These are phyloP conservation scores for Drosophila formosana DNA, from an alignment of 2,888 invertebrate genomes.

Conservation along the genomic window DNA sequence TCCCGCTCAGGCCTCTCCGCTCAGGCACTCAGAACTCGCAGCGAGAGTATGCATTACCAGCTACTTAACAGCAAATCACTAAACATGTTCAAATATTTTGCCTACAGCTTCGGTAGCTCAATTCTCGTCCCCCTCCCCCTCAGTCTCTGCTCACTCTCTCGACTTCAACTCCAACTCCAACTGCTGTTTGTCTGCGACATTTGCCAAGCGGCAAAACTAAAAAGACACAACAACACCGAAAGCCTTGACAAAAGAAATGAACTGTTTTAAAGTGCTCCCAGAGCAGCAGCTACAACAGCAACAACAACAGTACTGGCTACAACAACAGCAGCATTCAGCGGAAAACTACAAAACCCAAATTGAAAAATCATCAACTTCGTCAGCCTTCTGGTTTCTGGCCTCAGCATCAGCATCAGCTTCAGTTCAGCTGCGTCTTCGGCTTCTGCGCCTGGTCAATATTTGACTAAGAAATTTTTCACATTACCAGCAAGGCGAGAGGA, in stretches of 20 bases:
- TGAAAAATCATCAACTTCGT: conserved; percentile 76
- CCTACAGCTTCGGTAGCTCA: conserved; percentile 65
- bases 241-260: conserved; percentile 81
- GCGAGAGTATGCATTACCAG: conserved; percentile 65
- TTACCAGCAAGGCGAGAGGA: conserved; percentile 71
- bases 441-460: conserved; percentile 77
- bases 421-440: conserved; percentile 28
- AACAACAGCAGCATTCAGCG: conserved; percentile 52
- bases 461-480: conserved; percentile 83
- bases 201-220: conserved; percentile 73
- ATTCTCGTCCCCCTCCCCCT: conserved; percentile 25
- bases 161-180: neutral
- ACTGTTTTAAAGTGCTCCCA: conserved; percentile 80
- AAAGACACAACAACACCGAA: conserved; percentile 46
- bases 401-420: conserved; percentile 14
- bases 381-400: conserved; percentile 45
- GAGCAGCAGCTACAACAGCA: conserved; percentile 34
- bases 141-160: too few species aligned
- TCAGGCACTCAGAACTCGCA: conserved; percentile 1
- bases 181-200: conserved; percentile 57
- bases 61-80: conserved; percentile 82
- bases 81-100: conserved; percentile 80
- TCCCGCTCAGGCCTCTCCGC: conserved; percentile 4
- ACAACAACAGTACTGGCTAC: conserved; percentile 8
- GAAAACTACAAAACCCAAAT: conserved; percentile 81